Base-by-base conservation (phyloP, 2,113 vertebrate genomes). In the Lutjanus erythropterus region DNA sequence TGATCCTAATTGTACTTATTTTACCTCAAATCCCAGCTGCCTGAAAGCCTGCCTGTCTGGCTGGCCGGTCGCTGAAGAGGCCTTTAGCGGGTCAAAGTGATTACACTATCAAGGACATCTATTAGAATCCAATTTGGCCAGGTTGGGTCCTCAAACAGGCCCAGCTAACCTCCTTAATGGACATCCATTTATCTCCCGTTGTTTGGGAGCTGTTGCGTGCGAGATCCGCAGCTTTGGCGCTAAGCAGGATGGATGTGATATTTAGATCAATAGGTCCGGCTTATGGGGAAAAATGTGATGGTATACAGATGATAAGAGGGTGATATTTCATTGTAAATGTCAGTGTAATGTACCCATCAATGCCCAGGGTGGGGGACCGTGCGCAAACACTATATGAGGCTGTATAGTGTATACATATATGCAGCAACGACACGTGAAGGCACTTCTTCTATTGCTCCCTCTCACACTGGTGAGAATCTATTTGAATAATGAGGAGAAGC, bases 401-500 rank as follows among this genome's bases (percentile, higher is more conserved):
- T 9, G 12, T 65, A 64, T 44, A 66, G 42, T 60, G 60, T 80
- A 72, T n/a, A n/a, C n/a, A n/a, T n/a, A n/a, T 69, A 59, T 29
- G 33, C 60, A 81, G 62, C n/a, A 52, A 61, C 4, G 35, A 66
- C 80, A 85, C 72, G 44, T 27, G 19, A 71, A 71, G 65, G 71
- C 47, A 71, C 37, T 42, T 71, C 88, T 59, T 85, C 72, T 64
- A 61, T 72, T 18, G 29, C 71, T 62, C 62, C 50, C 41, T 80
- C 78, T 82, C 75, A 61, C 65, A 77, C 41, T 23, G 65, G 27
- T 65, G 79, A 79, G 83, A 90, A 86, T 86, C 86, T 53, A 91
- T 90, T 91, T 91, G 89, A 91, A 91, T 94, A 94, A 93, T 88
- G 84, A 91, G 87, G 84, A 91, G 86, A 89, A 94, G 88, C 89